Evolutionary conservation across 2,797 vertebrate genomes (phyloP), one percentile per base, ranked within the genome.

Genomic region (Poecilia wingei): DNA sequence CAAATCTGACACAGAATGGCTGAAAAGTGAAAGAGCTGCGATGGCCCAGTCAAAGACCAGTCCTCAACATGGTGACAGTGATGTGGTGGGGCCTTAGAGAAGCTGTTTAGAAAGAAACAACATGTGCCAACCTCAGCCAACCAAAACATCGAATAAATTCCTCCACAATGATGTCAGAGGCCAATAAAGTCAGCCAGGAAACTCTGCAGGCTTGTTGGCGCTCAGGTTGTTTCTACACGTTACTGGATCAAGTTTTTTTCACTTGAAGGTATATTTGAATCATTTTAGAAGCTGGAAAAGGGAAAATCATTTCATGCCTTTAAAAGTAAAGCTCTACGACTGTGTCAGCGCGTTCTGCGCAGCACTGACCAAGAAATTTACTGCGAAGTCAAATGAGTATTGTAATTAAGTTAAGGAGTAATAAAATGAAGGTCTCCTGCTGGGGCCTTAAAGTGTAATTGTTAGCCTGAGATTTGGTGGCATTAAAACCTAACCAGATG

Each of bases 351-450:
- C 20, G 3, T 9, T 39, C 33, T 39, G 68, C 1, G 1, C 68
- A 70, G 68, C 41, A 70, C 3, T 70, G 68, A 45, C 68, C 41
- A 70, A 70, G 25, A 70, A 22, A 41, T 68, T 41, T 68, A 41
- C 25, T 68, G 64, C 2, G 1, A 66, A 39, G 33, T 66, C 18
- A 66, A 66, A 43, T n/a, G 25, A 43, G 66, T 43, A 25, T 43
- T 41, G 5, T 25, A n/a, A 70, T 70, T 28, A 45, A n/a, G 39
- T 28, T 45, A 12, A 70, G 68, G 22, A 39, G 25, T 28, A 70
- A 43, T 70, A 70, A 70, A 70, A 68, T 2, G 39, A 68, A 64
- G 61, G 39, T 22, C 33, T 66, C 66, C 39, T 43, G 20, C 66
- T 43, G 39, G 66, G n/a, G 5, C 14, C 20, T 25, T 25, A 39